A percentile compares a stretch with the other conserved stretches of the same genome.
phyloP scores from a whole-genome alignment of 1,140 invertebrate genomes.

The Ips nitidus region DNA sequence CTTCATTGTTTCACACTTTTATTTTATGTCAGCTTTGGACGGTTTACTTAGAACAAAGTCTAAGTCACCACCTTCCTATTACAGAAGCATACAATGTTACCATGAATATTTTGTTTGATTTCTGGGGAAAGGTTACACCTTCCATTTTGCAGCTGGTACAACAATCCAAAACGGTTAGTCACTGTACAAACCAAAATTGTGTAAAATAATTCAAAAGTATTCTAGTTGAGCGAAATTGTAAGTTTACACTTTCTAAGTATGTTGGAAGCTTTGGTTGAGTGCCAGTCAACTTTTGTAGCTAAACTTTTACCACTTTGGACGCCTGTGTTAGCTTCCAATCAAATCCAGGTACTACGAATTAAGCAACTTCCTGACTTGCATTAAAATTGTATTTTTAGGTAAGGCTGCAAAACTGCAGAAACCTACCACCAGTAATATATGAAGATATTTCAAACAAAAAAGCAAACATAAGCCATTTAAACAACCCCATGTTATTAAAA shows the following conservation, averaged over 20 bases:
- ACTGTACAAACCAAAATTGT: background rate
- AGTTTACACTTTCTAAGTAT: conserved; percentile 95
- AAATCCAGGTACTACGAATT: conserved; percentile 67
- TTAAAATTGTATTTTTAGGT: conserved; percentile 71
- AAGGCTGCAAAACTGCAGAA: conserved; percentile 85
- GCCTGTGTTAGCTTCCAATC: conserved; percentile 87
- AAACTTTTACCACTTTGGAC: conserved; percentile 87
- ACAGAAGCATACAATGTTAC: conserved; percentile 71
- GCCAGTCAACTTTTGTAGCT: conserved; percentile 88
- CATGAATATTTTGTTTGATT: conserved; percentile 89
- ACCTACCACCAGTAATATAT: conserved; percentile 64
- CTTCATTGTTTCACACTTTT: conserved; percentile 80
- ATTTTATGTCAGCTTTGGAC: conserved; percentile 94
- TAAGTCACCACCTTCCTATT: conserved; percentile 65
- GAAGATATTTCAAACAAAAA: conserved; percentile 48
- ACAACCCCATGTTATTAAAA: conserved; percentile 64
- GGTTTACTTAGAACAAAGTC: conserved; percentile 92
- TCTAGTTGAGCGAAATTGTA: conserved; percentile 93
- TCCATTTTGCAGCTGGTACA: conserved; percentile 91
- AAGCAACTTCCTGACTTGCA: background rate
- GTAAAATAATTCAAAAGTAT: conserved; percentile 17
- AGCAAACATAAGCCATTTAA: conserved; percentile 45
- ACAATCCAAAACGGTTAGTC: conserved; percentile 86
- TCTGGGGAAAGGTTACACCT: conserved; percentile 98
- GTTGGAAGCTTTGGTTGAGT: conserved; percentile 93